Evolutionary conservation across 2,888 invertebrate species (phyloP), one percentile per base, ranked within the genome.

Genomic region (Philonicus albiceps): DNA sequence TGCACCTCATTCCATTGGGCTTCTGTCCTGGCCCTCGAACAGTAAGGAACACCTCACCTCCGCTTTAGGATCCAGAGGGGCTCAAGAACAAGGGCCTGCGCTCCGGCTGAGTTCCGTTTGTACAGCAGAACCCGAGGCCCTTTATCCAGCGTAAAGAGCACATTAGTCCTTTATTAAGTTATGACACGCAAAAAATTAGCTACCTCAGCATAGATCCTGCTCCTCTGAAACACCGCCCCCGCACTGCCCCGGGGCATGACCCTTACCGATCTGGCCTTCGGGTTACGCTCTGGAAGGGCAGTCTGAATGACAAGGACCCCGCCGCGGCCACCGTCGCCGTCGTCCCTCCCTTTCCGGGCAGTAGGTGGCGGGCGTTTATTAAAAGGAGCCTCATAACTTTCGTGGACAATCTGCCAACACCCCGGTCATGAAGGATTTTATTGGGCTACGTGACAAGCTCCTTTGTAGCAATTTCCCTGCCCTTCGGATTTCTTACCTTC

Each of bases 111-210:
- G 31, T 74, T 74, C 74, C 74, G 74, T 74, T 74, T 74, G 37
- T 31, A 74, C 34, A 74, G 37, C 34, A 74, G 40, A 76, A 55
- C 55, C 76, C 34, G 37, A 86, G 72, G 55, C 76, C 40, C 76
- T 37, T 86, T 53, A 85, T 86, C 34, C 72, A 40, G 31, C 55
- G 49, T 55, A 43, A 85, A 73, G 74, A 34, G 37, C 55, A 87
- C 86, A 87, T 87, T 87, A 87, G 87, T 81, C 83, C 85, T 86
- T 87, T 87, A 87, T 87, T 87, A 87, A 87, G 86, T 86, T 87
- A 86, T 87, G 87, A 87, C 86, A 87, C 83, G 86, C 87, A 87
- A 87, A 87, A 87, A 87, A 87, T 87, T 87, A 87, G 87, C 87
- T 86, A 86, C 81, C 87, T 87, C 87, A 87, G 87, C 86, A 87